A percentile compares a stretch with the other conserved stretches of the same genome.
These are phyloP conservation scores for Meandrusa payeni DNA, from an alignment of 2,888 invertebrate genomes.

Conservation along the genomic window DNA sequence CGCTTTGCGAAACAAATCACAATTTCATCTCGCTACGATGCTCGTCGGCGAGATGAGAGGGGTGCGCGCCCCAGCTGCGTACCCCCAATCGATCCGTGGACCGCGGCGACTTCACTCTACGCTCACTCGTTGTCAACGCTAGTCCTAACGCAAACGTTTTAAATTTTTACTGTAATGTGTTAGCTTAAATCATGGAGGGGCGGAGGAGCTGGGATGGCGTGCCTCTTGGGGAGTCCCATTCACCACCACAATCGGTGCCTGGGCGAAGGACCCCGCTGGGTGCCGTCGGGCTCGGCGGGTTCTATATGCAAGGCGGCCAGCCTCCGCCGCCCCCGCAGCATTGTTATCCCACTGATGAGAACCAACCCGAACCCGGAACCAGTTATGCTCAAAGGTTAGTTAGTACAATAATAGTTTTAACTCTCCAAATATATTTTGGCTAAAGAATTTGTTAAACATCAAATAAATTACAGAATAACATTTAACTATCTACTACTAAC, in stretches of 20 bases:
- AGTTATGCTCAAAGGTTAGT: constrained; percentile 73
- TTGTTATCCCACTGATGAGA: constrained; percentile 86
- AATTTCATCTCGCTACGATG: constrained; percentile 70
- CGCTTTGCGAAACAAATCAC: constrained; percentile 57
- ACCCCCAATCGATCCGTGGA: constrained; percentile 73
- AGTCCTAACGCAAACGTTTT: constrained; percentile 49
- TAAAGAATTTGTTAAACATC: no score
- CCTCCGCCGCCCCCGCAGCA: constrained; percentile 76
- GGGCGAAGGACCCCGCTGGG: constrained; percentile 90
- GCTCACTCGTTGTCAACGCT: constrained; percentile 63
- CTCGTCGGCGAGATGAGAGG: constrained; percentile 64
- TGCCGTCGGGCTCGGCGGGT: constrained; percentile 92
- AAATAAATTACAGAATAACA: no score
- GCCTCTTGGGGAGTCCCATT: constrained; percentile 71
- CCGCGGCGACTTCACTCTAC: constrained; percentile 53
- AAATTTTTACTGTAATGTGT: constrained; percentile 48
- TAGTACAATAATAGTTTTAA: no score
- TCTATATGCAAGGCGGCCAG: constrained; percentile 88
- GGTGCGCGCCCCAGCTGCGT: constrained; percentile 80
- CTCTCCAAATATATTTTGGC: no score
- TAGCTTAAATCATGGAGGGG: constrained; percentile 65
- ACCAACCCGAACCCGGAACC: constrained; percentile 86
- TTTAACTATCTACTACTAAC: no score
- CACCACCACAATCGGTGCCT: constrained; percentile 82
- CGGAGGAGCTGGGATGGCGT: constrained; percentile 74